phyloP scores from a whole-genome alignment of 2,888 invertebrate species.

The Phaedon cochleariae region DNA sequence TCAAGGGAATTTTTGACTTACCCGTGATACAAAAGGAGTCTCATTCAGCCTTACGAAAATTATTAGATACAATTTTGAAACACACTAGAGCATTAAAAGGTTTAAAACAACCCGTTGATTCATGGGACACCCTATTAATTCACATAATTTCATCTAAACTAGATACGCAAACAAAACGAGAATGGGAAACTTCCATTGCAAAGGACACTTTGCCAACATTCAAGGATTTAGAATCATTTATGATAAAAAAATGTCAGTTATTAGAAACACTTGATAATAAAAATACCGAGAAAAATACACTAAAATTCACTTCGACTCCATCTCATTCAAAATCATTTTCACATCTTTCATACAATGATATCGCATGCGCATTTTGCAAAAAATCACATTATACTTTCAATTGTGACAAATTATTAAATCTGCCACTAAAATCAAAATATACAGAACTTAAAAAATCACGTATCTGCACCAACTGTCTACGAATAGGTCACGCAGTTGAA shows the following conservation, averaged over 20 bases:
- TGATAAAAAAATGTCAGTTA: neutral
- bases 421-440: slow-evolving; percentile 8
- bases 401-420: neutral
- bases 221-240: neutral
- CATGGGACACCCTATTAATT: slow-evolving; percentile 9
- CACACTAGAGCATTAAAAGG: slow-evolving; percentile 4
- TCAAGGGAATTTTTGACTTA: slow-evolving; percentile 20
- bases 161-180: neutral
- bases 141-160: slow-evolving; percentile 14
- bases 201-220: neutral
- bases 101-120: slow-evolving; percentile 1
- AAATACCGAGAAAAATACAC: too few relatives aligned
- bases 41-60: neutral
- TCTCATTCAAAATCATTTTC: neutral
- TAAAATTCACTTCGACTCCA: neutral
- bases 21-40: slow-evolving; percentile 5
- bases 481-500: neutral
- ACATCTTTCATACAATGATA: neutral
- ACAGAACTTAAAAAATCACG: neutral
- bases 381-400: slow-evolving; percentile 1
- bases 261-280: neutral
- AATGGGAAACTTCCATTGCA: slow-evolving; percentile 1
- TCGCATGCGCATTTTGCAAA: slow-evolving; percentile 9
- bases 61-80: neutral
- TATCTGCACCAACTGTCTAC: neutral